Base-by-base conservation (phyloP, 2,113 vertebrate species). In the Rhinolophus ferrumequinum region DNA sequence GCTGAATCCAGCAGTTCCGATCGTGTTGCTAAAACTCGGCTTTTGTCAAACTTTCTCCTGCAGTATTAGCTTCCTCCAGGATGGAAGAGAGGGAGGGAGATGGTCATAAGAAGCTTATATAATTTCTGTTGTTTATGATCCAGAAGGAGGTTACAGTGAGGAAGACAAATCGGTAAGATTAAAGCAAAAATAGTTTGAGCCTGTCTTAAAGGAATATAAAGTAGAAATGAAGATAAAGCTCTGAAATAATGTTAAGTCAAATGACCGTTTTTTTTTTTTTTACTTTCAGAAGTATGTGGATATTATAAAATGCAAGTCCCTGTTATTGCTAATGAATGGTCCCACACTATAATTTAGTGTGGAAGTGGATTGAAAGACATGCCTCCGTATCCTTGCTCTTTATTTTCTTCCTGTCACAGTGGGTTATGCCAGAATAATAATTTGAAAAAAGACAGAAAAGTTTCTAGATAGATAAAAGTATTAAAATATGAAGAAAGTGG, bases 281-380 rank as follows among this genome's bases (percentile, higher is more conserved):
- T 44, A 64, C 73, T 69, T 93, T 88, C 13, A 75, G 56, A 94
- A 90, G 3, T 87, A 76, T 50, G 58, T 72, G 84, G 52, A 44
- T 94, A 84, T 72, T 81, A 21, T 82, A 93, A 92, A 95, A 67
- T 26, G 88, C 52, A 97, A 91, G 70, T 54, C 41, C 12, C 18
- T 58, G 41, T 81, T 93, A 66, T 66, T 90, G 93, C 75, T 96
- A 56, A 90, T 88, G 58, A 96, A 90, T 81, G 84, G 41, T 82
- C 60, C 83, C 50, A 41, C 47, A 72, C 69, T 70, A 14, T 56
- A 77, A 54, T 52, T 84, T 33, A 95, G 56, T 21, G 62, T 86
- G 90, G 41, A 95, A 90, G 69, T 67, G 35, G 35, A 83, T 38
- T 64, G 44, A 88, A 90, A 90, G 50, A 9, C 92, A 76, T 67